A percentile compares a stretch with the other conserved stretches of the same genome.
phyloP scores from a whole-genome alignment of 2,888 invertebrate species.

The Escarpia spicata region DNA sequence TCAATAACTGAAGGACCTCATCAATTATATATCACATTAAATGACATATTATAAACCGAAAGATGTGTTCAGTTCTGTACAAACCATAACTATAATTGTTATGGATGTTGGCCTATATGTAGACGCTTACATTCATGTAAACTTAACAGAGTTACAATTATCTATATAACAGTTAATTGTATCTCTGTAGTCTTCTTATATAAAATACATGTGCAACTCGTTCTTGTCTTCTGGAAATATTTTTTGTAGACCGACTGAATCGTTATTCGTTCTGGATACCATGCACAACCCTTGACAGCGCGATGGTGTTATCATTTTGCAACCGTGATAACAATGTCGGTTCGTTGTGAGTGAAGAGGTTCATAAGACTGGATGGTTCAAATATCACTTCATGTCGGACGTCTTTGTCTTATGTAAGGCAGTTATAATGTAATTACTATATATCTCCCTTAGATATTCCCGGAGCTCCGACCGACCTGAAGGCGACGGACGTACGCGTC shows the following conservation, averaged over 20 bases:
- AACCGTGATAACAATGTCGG: no score
- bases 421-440: not conserved
- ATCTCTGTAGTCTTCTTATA: no score
- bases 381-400: not conserved
- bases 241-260: no score
- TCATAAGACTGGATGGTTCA: not conserved
- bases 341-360: no score
- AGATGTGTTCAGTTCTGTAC: not conserved
- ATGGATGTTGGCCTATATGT: not conserved
- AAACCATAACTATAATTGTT: no score
- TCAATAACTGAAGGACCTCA: not conserved
- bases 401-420: not conserved
- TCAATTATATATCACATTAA: not conserved
- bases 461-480: constrained; percentile 52
- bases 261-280: no score
- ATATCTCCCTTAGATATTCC: constrained; percentile 53
- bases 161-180: no score
- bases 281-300: no score
- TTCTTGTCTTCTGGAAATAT: no score
- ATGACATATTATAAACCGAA: not conserved
- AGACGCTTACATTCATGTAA: not conserved
- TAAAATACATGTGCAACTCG: no score
- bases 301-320: no score
- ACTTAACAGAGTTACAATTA: not conserved
- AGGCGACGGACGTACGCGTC: constrained; percentile 63